Percentiles rank a stretch among this genome's conserved stretches.
These are phyloP conservation scores for Paragorgia papillata DNA, from an alignment of 92 coral and sea anemone genomes.

Conservation along the genomic window DNA sequence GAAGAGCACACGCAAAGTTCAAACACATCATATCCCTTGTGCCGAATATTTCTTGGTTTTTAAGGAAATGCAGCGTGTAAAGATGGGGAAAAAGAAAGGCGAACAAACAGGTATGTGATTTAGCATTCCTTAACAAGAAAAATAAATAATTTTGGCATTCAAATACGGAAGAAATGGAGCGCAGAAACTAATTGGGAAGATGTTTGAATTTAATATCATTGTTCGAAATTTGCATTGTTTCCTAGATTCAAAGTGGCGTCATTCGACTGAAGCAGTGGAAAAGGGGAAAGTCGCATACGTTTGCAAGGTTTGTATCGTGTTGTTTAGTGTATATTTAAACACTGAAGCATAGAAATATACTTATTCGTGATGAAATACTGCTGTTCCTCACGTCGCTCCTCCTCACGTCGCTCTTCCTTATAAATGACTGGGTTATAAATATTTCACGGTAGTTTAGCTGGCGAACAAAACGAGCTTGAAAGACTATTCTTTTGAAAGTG, in stretches of 20 bases:
- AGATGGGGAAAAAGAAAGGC: constrained; percentile 38
- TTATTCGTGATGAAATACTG: no score
- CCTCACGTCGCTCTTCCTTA: not conserved
- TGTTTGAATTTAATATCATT: not conserved
- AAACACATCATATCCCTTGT: no score
- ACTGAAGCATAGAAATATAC: no score
- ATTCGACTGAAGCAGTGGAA: constrained; percentile 75
- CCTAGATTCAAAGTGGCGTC: constrained; percentile 70
- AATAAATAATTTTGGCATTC: not conserved
- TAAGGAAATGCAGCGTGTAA: constrained; percentile 39
- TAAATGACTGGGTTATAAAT: not conserved
- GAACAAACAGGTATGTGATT: constrained; percentile 33
- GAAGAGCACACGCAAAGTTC: no score
- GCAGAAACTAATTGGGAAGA: not conserved
- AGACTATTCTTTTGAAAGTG: no score
- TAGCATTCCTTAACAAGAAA: not conserved
- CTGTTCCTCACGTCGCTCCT: no score
- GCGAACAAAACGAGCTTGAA: no score
- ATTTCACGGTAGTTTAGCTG: no score
- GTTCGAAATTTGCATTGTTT: constrained; percentile 2
- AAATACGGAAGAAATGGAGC: not conserved
- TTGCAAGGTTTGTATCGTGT: constrained; percentile 68
- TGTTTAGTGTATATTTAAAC: not conserved
- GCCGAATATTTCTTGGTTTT: not conserved
- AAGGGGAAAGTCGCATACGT: constrained; percentile 73